These are phyloP conservation scores for Ascidia mentula DNA, from an alignment of 23 tunicate species.

Conservation along the genomic window DNA sequence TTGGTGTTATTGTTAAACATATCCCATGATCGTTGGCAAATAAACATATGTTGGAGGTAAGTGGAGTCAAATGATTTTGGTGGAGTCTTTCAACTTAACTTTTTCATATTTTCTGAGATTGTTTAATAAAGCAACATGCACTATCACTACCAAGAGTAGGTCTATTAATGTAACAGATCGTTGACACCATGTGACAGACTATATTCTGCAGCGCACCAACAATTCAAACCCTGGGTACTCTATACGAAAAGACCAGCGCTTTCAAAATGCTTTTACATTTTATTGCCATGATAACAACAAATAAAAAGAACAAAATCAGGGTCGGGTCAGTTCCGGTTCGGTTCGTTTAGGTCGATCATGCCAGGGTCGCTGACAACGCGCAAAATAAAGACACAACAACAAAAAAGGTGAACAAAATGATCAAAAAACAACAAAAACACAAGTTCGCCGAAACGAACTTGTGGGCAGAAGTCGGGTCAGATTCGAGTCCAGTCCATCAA, in stretches of 20 bases:
- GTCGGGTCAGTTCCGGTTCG: neutral
- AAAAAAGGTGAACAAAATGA: neutral
- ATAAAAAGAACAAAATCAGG: neutral
- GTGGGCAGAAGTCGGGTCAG: conserved; percentile 2
- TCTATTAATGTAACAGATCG: too few relatives aligned
- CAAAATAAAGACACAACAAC: neutral
- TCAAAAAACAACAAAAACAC: neutral
- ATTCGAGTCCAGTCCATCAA: neutral
- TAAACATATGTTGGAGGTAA: too few relatives aligned
- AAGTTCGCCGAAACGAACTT: neutral
- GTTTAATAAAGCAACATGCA: too few relatives aligned
- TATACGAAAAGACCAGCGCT: neutral
- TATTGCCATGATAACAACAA: conserved; percentile 1
- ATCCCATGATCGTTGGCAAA: too few relatives aligned
- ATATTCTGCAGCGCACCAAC: too few relatives aligned
- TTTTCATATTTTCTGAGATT: too few relatives aligned
- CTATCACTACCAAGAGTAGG: too few relatives aligned
- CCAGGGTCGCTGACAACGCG: neutral
- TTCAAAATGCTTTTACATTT: conserved; percentile 8
- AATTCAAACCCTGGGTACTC: too few relatives aligned
- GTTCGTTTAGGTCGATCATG: neutral
- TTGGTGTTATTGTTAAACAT: too few relatives aligned
- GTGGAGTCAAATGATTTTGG: too few relatives aligned
- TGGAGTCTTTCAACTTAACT: too few relatives aligned
- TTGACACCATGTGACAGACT: too few relatives aligned